Conservation (phyloP, 1,140 invertebrate species). For the Rhizoglyphus robini region DNA sequence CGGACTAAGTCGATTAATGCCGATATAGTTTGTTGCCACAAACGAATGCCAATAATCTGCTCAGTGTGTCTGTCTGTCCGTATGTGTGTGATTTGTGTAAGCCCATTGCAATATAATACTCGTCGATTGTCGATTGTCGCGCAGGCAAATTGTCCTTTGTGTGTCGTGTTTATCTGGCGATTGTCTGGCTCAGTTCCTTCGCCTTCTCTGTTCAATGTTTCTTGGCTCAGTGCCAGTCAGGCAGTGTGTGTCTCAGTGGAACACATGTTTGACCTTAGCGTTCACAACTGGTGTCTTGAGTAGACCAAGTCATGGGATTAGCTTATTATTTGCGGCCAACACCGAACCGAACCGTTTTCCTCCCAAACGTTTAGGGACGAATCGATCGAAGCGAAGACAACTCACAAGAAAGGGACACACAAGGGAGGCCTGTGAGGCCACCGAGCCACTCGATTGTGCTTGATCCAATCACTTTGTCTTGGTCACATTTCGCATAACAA, state of each 20-base stretch:
- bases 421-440: too few species aligned
- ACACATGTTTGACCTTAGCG: background rate
- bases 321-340: background rate
- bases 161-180: constrained; percentile 1
- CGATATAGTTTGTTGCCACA: constrained; percentile 17
- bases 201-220: background rate
- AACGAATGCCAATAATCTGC: constrained; percentile 9
- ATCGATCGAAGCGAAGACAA: background rate
- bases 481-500: too few species aligned
- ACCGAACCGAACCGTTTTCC: background rate
- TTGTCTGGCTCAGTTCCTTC: background rate
- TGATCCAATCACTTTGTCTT: too few species aligned
- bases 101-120: constrained; percentile 12
- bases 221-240: background rate
- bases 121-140: background rate
- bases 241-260: background rate
- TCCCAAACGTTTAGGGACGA: background rate
- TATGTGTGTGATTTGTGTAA: background rate
- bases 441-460: too few species aligned
- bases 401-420: too few species aligned
- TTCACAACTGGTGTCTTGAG: background rate
- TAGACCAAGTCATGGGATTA: background rate
- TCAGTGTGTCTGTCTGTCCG: background rate
- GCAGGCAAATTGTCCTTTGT: background rate
- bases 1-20: constrained; percentile 7